phyloP scores from a whole-genome alignment of 1,140 invertebrate species.

The Harpegnathos saltator region DNA sequence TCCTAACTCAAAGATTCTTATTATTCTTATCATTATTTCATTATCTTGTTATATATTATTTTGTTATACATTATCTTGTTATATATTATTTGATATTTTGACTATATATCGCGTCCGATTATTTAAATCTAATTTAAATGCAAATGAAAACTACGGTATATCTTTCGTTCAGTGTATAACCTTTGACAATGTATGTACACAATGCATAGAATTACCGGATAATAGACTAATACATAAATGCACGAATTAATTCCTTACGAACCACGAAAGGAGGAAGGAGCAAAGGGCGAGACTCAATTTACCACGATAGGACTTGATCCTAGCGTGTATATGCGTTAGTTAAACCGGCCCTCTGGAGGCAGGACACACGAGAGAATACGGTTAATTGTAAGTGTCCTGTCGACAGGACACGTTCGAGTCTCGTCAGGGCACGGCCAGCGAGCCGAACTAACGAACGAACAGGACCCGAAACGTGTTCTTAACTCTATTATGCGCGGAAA shows the following conservation, averaged over 20 bases:
- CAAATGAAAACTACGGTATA: not conserved
- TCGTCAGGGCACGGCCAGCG: conserved; percentile 4
- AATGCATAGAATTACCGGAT: not conserved
- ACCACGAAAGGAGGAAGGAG: not conserved
- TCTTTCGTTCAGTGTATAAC: not conserved
- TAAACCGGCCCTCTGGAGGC: conserved; percentile 2
- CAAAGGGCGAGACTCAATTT: conserved; percentile 17
- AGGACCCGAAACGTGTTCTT: conserved; percentile 31
- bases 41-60: not conserved
- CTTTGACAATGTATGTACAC: not conserved
- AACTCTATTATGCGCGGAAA: conserved; percentile 37
- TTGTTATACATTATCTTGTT: too few relatives aligned
- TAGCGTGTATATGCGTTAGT: not conserved
- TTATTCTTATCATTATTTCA: too few relatives aligned
- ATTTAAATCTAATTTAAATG: too few relatives aligned
- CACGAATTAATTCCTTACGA: conserved; percentile 1
- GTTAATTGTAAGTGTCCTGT: conserved; percentile 66
- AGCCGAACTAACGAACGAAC: conserved; percentile 6
- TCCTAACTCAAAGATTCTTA: too few relatives aligned
- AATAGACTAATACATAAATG: not conserved
- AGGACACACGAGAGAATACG: conserved; percentile 47
- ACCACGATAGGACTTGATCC: not conserved
- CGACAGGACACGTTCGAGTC: conserved; percentile 18
- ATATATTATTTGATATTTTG: not conserved
- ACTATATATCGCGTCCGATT: too few relatives aligned